phyloP scores from a whole-genome alignment of 2,888 invertebrate species.

The Rhopalosiphum nymphaeae region DNA sequence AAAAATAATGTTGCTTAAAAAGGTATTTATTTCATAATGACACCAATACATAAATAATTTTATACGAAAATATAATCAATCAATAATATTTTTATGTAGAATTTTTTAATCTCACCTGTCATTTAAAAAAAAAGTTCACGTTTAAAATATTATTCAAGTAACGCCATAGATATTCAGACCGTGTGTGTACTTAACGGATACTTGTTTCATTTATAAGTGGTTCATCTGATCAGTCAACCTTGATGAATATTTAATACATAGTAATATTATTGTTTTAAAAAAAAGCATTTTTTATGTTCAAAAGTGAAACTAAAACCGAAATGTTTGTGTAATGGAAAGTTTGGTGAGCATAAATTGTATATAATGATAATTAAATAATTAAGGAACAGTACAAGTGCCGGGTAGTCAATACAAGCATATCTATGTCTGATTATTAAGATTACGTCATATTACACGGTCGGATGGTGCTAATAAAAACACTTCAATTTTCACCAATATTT shows the following conservation, averaged over 20 bases:
- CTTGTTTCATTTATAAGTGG: background rate
- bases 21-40: background rate
- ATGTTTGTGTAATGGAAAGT: background rate
- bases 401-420: too few species aligned
- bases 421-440: too few species aligned
- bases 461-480: background rate
- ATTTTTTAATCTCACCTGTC: background rate
- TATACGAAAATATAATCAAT: background rate
- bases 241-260: background rate
- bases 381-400: background rate
- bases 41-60: background rate
- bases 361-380: background rate
- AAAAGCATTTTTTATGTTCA: background rate
- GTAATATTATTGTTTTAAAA: background rate
- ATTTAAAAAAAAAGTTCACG: background rate
- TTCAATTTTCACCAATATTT: background rate
- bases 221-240: background rate
- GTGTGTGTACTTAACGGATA: too few species aligned
- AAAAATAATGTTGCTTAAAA: background rate
- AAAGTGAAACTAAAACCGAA: background rate
- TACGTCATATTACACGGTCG: too few species aligned
- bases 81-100: background rate
- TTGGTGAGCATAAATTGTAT: background rate
- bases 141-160: background rate
- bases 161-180: background rate